phyloP scores from a whole-genome alignment of 1,140 invertebrate genomes.

The Paracyclopina nana region DNA sequence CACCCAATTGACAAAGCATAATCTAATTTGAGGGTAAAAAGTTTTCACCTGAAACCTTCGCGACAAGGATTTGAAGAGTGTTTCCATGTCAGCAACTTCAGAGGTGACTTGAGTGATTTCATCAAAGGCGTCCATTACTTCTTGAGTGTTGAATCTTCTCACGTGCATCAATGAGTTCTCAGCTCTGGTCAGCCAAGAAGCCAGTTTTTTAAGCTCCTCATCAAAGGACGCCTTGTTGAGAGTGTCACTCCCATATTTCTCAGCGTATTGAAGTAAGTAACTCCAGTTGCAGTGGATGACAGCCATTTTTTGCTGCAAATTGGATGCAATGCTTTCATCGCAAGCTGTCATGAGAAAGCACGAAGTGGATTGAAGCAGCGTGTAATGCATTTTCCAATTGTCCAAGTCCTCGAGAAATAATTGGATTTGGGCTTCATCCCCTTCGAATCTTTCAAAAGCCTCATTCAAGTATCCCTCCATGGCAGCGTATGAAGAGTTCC shows the following conservation, averaged over 20 bases:
- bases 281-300: constrained; percentile 56
- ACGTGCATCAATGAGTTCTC: constrained; percentile 43
- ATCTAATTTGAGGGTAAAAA: no score
- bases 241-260: constrained; percentile 62
- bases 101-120: constrained; percentile 42
- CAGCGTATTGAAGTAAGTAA: constrained; percentile 50
- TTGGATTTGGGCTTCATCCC: constrained; percentile 55
- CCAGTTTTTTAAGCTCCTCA: constrained; percentile 47
- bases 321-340: constrained; percentile 49
- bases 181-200: constrained; percentile 54
- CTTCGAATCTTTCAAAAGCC: constrained; percentile 50
- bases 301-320: constrained; percentile 50
- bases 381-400: constrained; percentile 69
- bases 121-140: constrained; percentile 54
- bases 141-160: constrained; percentile 46
- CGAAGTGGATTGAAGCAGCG: constrained; percentile 56
- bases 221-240: constrained; percentile 58
- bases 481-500: constrained; percentile 45
- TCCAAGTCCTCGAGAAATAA: constrained; percentile 61
- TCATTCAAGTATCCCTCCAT: constrained; percentile 56
- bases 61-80: constrained; percentile 65
- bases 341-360: constrained; percentile 72
- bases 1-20: no score
- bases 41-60: constrained; percentile 72
- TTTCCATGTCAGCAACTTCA: constrained; percentile 67